Evolutionary conservation across 1,140 invertebrate genomes (phyloP), one percentile per base, ranked within the genome.

Genomic region (Pogonognathellus flavescens): DNA sequence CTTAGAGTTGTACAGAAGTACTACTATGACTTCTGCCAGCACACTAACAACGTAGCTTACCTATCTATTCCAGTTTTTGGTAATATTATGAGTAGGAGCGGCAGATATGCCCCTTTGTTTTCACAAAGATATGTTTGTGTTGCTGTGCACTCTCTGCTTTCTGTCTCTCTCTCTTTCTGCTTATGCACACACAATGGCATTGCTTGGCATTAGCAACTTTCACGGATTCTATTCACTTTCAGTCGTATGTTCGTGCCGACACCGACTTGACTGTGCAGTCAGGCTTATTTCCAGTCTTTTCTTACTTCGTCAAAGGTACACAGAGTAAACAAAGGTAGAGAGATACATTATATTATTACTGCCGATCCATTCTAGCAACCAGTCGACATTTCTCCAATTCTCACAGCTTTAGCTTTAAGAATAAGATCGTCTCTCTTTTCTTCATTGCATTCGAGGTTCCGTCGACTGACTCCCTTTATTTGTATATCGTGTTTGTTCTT

Each of bases 131-230:
- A 62, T 50, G 31, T n/a, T 50, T 41, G 31, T 50, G 31, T 49
- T 49, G 59, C 62, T 70, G 10, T 22, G 62, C 3, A 76, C 31
- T 76, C 2, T 66, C 8, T 13, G 7, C 9, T 22, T 25, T 25
- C 4, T 60, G 18, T 22, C n/a, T 25, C 7, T 66, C 7, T 25
- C 25, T 66, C 5, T 31, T 6, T 66, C 14, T 66, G 25, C 62
- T 66, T 20, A 60, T 60, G n/a, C 11, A 13, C 10, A 76, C 70
- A 76, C 70, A 50, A 76, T 49, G 18, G 14, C 41, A 76, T 76
- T 31, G 70, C 70, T n/a, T 49, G 41, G 31, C 31, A 41, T 14
- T 76, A 16, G 14, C 10, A 76, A 41, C 62, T 66, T 31, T 66
- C 22, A 76, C 70, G 11, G 31, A 49, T 14, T 72, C 13, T 11